Evolutionary conservation across 2,888 invertebrate genomes (phyloP), one percentile per base, ranked within the genome.

Genomic region (Brenthis hecate): DNA sequence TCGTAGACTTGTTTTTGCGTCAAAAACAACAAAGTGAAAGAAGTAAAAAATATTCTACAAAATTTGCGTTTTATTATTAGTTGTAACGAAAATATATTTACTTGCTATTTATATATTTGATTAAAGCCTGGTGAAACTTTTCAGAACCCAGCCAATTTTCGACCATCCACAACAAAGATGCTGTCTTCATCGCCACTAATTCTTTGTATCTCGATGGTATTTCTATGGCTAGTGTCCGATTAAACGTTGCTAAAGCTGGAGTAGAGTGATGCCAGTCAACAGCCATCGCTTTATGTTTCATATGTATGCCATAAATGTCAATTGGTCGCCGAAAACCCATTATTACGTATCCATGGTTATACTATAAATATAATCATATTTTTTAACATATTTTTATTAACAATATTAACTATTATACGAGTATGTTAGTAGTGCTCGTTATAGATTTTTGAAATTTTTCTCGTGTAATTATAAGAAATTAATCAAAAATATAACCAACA

Each of bases 101-200:
- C 85, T 80, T 84, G 65, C 81, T 81, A 72, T 89, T 88, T 13
- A 92, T 85, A 75, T 90, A 91, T 73, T 86, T 85, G 48, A 88
- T 83, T 64, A 92, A 73, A 3, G 90, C 84, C 51, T 79, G 76
- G 72, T 89, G 82, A 70, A 85, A 81, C 78, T 82, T 87, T 65
- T 89, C 85, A 0, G 86, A 78, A 1, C 85, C 88, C 0, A 92
- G 73, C 91, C 92, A 92, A 66, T 91, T 90, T 70, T 92, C 91
- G 13, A 92, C 75, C 92, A 92, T 92, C 91, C 92, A 91, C 51
- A 92, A 66, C 16, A 92, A 80, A 0, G 92, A 85, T 0, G 89
- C 91, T 1, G 92, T 92, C 74, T 92, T 92, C 87, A 87, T 85
- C 0, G 85, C 82, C 54, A 92, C 87, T 72, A 92, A 73, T 11